Percentiles rank a stretch among this genome's conserved stretches.
phyloP scores from a whole-genome alignment of 2,888 invertebrate species.

The Synanthedon andrenaeformis region DNA sequence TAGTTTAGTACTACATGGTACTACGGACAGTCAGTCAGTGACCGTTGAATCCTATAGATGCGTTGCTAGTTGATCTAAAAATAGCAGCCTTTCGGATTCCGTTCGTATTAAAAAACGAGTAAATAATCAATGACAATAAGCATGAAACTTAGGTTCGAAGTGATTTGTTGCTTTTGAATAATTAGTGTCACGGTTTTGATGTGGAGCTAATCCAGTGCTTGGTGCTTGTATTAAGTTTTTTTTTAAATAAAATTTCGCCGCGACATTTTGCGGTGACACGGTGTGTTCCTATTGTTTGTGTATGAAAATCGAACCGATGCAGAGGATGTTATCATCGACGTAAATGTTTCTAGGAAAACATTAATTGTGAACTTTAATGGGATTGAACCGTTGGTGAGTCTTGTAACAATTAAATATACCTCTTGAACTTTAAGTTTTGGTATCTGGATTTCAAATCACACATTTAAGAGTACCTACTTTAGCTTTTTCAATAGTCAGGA shows the following conservation, averaged over 20 bases:
- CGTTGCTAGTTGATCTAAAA: slow-evolving; percentile 29
- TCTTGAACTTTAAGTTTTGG: too few species aligned
- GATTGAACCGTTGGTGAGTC: slow-evolving; percentile 52
- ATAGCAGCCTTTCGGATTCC: slow-evolving; percentile 24
- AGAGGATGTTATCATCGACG: slow-evolving; percentile 51
- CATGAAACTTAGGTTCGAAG: slow-evolving; percentile 15
- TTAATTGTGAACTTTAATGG: slow-evolving; percentile 48
- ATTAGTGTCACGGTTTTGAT: neutral
- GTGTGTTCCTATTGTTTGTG: slow-evolving; percentile 48
- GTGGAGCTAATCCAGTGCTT: neutral
- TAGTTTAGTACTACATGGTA: too few species aligned
- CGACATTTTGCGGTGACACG: slow-evolving; percentile 42
- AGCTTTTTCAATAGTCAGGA: too few species aligned
- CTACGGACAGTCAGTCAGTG: slow-evolving; percentile 26
- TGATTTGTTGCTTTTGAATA: slow-evolving; percentile 8
- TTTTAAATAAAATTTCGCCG: slow-evolving; percentile 5
- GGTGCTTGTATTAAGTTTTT: slow-evolving; percentile 9
- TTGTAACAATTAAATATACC: neutral
- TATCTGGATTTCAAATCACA: too few species aligned
- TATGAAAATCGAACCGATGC: slow-evolving; percentile 31
- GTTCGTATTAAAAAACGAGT: slow-evolving; percentile 25
- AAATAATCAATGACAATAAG: slow-evolving; percentile 32
- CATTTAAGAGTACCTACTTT: too few species aligned
- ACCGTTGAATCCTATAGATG: slow-evolving; percentile 24
- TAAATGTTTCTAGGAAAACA: slow-evolving; percentile 32